Base-by-base conservation (phyloP, 2,888 invertebrate genomes). In the Odontocolon sp. region DNA sequence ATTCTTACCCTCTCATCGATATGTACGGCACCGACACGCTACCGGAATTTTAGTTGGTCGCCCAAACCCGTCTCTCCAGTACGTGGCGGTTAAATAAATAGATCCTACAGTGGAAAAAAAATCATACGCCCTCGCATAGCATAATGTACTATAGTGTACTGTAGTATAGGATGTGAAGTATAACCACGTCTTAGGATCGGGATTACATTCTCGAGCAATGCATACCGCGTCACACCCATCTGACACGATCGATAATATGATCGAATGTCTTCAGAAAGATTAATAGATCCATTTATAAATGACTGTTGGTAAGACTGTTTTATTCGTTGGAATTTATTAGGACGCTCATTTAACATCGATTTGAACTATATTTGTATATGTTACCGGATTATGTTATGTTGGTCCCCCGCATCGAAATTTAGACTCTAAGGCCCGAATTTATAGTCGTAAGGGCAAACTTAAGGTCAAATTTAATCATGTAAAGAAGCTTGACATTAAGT, bases 11-110 rank as follows among this genome's bases (percentile, higher is more conserved):
- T 38, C 85, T 87, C 87, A 88, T 89, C 88, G 87, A 88, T 87
- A 88, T 87, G 88, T 86, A 85, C 83, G 86, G 82, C 83, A 38
- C 84, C 85, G 85, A 87, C 86, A 85, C 87, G 83, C 80, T 81
- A 75, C 68, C 83, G 88, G 89, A 89, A 89, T 89, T 88, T 89
- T 87, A 89, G 89, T 88, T 89, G 88, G 87, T 83, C 80, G 84
- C 83, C 69, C 81, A 59, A 67, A 47, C 38, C 70, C 64, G 54
- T 40, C 52, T 77, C 40, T 68, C 68, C 78, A 78, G 76, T 80
- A 74, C 78, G 67, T 71, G 81, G 78, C 82, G 81, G 83, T 81
- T 84, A 81, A 86, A 86, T 85, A 84, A 84, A 85, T 84, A 84
- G 81, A 80, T 82, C 78, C 33, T n/a, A n/a, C 14, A 16, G 9